Evolutionary conservation across 2,888 invertebrate species (phyloP).

Genomic region (Brachylomia viminalis): DNA sequence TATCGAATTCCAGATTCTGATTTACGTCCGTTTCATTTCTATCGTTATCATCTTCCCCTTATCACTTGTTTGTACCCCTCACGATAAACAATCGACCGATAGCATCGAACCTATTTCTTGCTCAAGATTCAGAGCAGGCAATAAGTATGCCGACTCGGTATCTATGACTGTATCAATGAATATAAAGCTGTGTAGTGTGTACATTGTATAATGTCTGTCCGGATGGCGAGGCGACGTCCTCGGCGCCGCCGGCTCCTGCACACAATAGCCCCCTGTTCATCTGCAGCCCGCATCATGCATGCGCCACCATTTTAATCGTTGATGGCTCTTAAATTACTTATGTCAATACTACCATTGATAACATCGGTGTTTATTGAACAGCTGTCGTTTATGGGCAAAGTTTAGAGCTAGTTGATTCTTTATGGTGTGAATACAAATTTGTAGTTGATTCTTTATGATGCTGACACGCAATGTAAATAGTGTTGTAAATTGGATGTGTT

Average conservation of each 20-base stretch:
- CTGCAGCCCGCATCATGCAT: conserved; percentile 84
- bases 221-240: conserved; percentile 68
- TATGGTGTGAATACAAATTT: conserved; percentile 28
- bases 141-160: conserved; percentile 46
- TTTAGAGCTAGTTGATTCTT: conserved; percentile 12
- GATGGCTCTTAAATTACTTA: conserved; percentile 75
- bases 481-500: not conserved
- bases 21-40: conserved; percentile 23
- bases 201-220: conserved; percentile 64
- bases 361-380: conserved; percentile 47
- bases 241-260: conserved; percentile 67
- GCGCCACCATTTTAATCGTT: conserved; percentile 76
- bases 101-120: conserved; percentile 21
- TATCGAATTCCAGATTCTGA: conserved; percentile 19
- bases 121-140: conserved; percentile 33
- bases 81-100: conserved; percentile 44
- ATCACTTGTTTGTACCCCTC: conserved; percentile 53
- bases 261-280: conserved; percentile 79
- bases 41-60: conserved; percentile 28
- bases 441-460: not conserved
- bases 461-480: not conserved
- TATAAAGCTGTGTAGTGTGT: conserved; percentile 60
- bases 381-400: conserved; percentile 45
- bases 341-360: conserved; percentile 67
- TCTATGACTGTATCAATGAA: conserved; percentile 61